These are phyloP conservation scores for Ferdinandea cuprea DNA, from an alignment of 2,888 invertebrate genomes.

Conservation along the genomic window DNA sequence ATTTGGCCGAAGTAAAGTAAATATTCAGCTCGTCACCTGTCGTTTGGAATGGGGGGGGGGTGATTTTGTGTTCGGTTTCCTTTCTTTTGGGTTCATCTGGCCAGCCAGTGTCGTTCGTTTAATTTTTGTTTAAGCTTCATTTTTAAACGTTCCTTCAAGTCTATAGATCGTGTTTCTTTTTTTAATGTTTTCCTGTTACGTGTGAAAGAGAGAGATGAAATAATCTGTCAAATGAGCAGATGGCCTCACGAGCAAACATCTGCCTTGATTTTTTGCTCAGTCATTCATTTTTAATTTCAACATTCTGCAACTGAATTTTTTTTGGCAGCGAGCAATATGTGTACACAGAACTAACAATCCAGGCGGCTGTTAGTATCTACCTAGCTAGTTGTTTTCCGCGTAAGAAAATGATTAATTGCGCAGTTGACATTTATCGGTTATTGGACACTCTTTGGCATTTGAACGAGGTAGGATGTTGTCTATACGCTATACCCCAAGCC, in stretches of 20 bases:
- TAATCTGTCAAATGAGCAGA: constrained; percentile 17
- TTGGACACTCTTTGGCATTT: not conserved
- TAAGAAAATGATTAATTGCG: constrained; percentile 10
- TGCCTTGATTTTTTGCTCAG: constrained; percentile 36
- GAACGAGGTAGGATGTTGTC: too few relatives aligned
- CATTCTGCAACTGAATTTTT: constrained; percentile 30
- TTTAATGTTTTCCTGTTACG: constrained; percentile 9
- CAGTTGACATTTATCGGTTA: constrained; percentile 6
- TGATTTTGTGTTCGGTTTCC: not conserved
- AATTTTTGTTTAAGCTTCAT: constrained; percentile 37
- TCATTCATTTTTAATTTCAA: constrained; percentile 52
- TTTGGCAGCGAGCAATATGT: constrained; percentile 2
- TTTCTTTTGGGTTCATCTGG: constrained; percentile 5
- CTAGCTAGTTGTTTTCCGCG: not conserved
- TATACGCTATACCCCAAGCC: too few relatives aligned
- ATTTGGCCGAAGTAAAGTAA: constrained; percentile 12
- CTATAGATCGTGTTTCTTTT: not conserved
- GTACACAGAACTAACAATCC: not conserved
- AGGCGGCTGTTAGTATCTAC: not conserved
- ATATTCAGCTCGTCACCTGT: constrained; percentile 46
- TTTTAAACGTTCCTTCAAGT: constrained; percentile 36
- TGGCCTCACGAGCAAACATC: constrained; percentile 25
- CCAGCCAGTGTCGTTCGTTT: not conserved
- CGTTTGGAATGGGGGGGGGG: too few relatives aligned
- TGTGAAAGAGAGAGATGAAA: not conserved